Base-by-base conservation (phyloP, 2,797 vertebrate species). In the Gephyroberyx darwinii region DNA sequence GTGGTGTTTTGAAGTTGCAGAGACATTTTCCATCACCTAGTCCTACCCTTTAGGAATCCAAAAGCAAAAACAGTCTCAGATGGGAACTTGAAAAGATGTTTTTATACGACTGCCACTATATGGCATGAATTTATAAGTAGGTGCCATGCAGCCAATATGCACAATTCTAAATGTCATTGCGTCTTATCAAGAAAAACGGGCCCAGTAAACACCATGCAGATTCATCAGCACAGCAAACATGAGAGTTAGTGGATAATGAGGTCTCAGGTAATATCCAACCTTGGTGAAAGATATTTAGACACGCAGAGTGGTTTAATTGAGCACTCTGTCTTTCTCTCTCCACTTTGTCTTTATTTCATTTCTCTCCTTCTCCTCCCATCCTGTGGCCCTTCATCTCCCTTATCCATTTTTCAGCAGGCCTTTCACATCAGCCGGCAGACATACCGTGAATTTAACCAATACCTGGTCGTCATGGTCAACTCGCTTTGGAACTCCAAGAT, bases 401-500 rank as follows among this genome's bases (percentile, higher is more conserved):
- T 1, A 30, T 57, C 0, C 31, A 0, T 54, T 75, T 71, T 51
- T 0, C 78, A 91, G 85, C 78, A 91, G 64, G 88, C 92, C 41
- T 95, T 96, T 82, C 93, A 91, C 88, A 95, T 97, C 86, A 98
- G 90, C 86, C 94, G 83, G 33, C 92, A 92, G 81, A 96, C 93
- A 0, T 96, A 94, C 83, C 77, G 78, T 0, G 92, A 97, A 80
- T 99, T 96, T 88, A 99, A 98, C 92, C 84, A 90, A 35, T 97
- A 96, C 64, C 35, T 95, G 51, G 86, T 86, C 47, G 55, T 92
- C 53, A 96, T 98, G 94, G 95, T 98, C 71, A 95, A 92, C 80
- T 96, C 94, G 74, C 90, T 99, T 78, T 99, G 96, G 97, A 97
- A 94, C 77, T 95, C 95, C 22, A 94, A 59, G 65, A 91, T 83